Conservation (phyloP, 1,140 invertebrate species). For the Achatina immaculata region DNA sequence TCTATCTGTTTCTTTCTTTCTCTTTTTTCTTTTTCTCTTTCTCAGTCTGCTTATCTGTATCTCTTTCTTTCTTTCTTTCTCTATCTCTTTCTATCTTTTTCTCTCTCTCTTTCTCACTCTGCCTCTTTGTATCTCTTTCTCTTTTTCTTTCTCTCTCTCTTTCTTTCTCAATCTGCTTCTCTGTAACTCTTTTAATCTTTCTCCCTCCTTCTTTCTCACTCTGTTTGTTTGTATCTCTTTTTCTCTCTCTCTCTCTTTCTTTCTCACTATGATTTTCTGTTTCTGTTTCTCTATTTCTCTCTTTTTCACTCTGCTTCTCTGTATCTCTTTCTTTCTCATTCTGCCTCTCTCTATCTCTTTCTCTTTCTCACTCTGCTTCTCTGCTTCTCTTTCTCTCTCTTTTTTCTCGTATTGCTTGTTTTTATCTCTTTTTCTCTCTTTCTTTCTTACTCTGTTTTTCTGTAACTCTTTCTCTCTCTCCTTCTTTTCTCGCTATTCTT, state of each 20-base stretch:
- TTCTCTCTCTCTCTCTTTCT: background rate
- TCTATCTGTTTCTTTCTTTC: constrained; percentile 3
- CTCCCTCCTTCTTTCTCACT: background rate
- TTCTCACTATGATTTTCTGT: background rate
- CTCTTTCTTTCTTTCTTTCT: constrained; percentile 27
- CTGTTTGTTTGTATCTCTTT: background rate
- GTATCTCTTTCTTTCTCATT: background rate
- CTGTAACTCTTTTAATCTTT: background rate
- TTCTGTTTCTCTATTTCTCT: background rate
- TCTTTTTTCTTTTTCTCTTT: constrained; percentile 12
- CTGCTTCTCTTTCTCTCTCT: background rate
- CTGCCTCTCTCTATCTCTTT: background rate
- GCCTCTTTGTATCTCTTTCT: background rate
- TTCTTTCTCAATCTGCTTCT: background rate
- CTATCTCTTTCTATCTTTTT: background rate
- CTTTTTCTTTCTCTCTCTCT: background rate
- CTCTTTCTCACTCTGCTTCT: background rate
- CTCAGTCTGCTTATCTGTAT: background rate
- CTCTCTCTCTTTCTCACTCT: no score
- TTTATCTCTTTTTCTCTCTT: background rate
- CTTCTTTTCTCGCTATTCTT: background rate
- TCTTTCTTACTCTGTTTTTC: background rate
- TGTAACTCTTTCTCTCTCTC: background rate
- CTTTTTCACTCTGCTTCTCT: background rate
- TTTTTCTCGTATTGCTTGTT: background rate